Conservation (phyloP, 2,797 vertebrate genomes). For the Rhinogobio ventralis region DNA sequence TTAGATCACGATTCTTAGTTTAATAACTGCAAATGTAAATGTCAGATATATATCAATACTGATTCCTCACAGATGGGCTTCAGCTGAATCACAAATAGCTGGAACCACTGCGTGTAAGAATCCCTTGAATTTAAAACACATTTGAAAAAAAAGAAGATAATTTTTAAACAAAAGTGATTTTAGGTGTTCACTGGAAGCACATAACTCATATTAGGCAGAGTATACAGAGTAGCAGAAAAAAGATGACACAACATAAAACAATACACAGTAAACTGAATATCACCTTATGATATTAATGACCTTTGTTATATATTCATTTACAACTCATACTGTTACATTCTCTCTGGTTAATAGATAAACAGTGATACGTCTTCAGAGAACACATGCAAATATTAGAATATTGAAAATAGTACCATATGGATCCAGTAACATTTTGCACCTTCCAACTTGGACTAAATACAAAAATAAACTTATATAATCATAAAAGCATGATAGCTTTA, state of each 20-base stretch:
- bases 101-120: not conserved
- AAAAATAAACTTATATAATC: not conserved
- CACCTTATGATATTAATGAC: not conserved
- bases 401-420: not conserved
- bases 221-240: not conserved
- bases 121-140: not conserved
- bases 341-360: not conserved
- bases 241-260: not conserved
- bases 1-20: not conserved
- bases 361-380: not conserved
- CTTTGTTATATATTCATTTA: not conserved
- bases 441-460: not conserved
- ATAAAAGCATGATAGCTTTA: not conserved
- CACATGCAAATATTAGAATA: not conserved
- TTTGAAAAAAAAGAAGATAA: not conserved
- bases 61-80: not conserved
- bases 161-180: not conserved
- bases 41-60: not conserved
- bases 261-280: not conserved
- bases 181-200: not conserved
- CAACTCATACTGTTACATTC: not conserved
- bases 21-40: not conserved
- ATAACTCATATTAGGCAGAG: not conserved
- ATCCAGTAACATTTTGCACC: not conserved
- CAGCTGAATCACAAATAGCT: not conserved